Conservation (phyloP, 2,888 invertebrate genomes). For the Physocephala rufipes region DNA sequence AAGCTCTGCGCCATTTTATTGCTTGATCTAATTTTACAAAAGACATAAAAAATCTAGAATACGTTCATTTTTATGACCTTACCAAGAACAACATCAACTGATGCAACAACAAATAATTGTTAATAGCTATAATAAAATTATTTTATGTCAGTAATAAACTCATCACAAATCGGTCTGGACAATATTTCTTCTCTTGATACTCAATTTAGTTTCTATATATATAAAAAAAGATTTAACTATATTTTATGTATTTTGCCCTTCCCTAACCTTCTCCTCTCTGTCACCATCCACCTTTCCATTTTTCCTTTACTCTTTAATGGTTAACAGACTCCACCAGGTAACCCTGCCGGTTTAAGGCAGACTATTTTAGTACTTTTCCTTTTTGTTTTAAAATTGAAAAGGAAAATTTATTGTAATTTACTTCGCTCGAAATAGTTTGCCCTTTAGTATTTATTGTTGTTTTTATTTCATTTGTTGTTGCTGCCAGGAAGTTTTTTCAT, state of each 20-base stretch:
- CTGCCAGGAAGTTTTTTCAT: constrained; percentile 5
- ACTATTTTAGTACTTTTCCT: background rate
- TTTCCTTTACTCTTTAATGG: too few species aligned
- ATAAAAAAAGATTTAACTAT: background rate
- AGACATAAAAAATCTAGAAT: constrained; percentile 32
- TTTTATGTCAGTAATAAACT: constrained; percentile 43
- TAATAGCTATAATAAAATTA: constrained; percentile 33
- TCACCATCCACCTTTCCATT: constrained; percentile 11
- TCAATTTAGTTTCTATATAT: too few species aligned
- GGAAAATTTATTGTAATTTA: background rate
- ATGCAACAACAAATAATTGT: constrained; percentile 4
- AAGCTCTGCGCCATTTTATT: constrained; percentile 48
- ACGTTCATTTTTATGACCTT: too few species aligned
- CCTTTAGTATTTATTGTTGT: constrained; percentile 18
- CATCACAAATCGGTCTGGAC: constrained; percentile 37
- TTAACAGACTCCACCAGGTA: too few species aligned
- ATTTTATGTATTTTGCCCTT: constrained; percentile 28
- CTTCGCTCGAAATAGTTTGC: background rate
- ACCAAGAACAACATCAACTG: background rate
- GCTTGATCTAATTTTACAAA: constrained; percentile 53
- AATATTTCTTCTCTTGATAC: too few species aligned
- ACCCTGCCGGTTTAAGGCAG: background rate
- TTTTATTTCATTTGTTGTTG: constrained; percentile 19
- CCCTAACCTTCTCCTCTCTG: background rate
- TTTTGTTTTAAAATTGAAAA: background rate